A percentile compares a stretch with the other conserved stretches of the same genome.
Conservation (phyloP, 2,113 vertebrate genomes). For the Silurus asotus region DNA sequence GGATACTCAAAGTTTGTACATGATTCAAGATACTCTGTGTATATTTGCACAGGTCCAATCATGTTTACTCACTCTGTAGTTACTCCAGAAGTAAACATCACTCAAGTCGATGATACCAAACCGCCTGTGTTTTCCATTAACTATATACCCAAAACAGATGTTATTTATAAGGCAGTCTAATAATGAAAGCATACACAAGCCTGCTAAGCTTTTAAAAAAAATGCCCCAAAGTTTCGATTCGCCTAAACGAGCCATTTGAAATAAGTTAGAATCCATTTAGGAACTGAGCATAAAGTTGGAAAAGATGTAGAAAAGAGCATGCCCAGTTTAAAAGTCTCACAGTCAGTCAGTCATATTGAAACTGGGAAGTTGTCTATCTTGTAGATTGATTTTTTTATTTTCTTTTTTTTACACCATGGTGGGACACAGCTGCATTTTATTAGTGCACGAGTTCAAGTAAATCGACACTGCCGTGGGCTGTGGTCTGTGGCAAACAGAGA, state of each 20-base stretch:
- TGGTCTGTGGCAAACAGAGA: slow-evolving; percentile 9
- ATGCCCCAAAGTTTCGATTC: neutral
- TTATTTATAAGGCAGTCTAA: too few species aligned
- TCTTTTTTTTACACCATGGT: neutral
- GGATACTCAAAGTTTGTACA: neutral
- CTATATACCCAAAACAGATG: neutral
- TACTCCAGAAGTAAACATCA: neutral
- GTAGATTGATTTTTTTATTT: neutral
- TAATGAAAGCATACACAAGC: neutral
- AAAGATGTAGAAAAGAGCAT: neutral
- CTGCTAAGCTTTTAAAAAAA: neutral
- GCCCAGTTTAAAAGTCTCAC: neutral
- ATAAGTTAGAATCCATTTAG: neutral
- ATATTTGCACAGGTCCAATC: neutral
- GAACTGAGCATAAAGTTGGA: neutral
- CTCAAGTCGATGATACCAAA: neutral
- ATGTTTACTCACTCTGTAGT: neutral
- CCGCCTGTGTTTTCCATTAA: neutral
- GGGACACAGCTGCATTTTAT: neutral
- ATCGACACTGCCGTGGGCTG: neutral
- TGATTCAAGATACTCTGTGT: neutral
- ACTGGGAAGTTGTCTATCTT: neutral
- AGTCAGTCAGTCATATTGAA: slow-evolving; percentile 5
- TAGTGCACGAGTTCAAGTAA: neutral
- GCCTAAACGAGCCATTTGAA: neutral